These are phyloP conservation scores for Neoseiulus cucumeris DNA, from an alignment of 1,140 invertebrate genomes.

Conservation along the genomic window DNA sequence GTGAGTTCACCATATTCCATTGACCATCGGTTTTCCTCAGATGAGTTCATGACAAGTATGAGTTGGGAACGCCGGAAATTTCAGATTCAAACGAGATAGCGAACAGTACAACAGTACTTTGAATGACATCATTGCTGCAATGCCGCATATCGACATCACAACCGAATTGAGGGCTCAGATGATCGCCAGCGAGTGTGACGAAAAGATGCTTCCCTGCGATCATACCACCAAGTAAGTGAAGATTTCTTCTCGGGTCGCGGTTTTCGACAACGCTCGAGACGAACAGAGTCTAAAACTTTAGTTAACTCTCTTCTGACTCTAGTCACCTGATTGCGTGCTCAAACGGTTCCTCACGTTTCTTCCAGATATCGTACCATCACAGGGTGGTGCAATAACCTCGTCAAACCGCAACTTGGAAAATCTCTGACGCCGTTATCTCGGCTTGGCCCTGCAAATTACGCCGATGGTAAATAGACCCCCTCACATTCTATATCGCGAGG, in stretches of 20 bases:
- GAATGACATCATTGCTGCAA: not conserved
- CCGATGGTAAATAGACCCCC: conserved; percentile 38
- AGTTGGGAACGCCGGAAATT: too few species aligned
- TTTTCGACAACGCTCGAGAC: too few species aligned
- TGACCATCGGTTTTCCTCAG: not conserved
- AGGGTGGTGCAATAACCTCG: conserved; percentile 58
- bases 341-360: too few species aligned
- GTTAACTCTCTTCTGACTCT: too few species aligned
- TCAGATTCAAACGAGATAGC: not conserved
- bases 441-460: conserved; percentile 41
- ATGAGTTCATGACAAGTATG: not conserved
- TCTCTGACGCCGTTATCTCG: conserved; percentile 31
- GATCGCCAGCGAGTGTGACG: not conserved
- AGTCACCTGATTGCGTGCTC: too few species aligned
- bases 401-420: conserved; percentile 43
- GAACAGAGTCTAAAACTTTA: too few species aligned
- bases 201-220: not conserved
- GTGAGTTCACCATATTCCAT: conserved; percentile 14
- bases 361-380: conserved; percentile 45
- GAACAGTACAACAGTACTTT: not conserved
- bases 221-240: conserved; percentile 15
- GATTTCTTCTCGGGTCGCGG: too few species aligned
- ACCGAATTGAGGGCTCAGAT: not conserved
- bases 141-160: not conserved
- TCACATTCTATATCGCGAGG: too few species aligned